Conservation (phyloP, 2,113 vertebrate genomes). For the Grammomys surdaster region DNA sequence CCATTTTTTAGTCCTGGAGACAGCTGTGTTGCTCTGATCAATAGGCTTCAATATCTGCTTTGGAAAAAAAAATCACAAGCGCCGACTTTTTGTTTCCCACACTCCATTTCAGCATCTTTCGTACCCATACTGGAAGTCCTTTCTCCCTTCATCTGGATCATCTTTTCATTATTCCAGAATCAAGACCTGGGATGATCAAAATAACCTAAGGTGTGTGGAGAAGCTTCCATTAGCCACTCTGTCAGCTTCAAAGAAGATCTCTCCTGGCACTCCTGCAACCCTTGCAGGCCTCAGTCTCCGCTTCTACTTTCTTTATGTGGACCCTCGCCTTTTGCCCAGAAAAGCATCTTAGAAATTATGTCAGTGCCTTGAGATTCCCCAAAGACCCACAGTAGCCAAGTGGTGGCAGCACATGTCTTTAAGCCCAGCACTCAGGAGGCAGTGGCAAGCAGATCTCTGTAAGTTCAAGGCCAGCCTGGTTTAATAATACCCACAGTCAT, state of each 20-base stretch:
- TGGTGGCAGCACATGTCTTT: fast-evolving
- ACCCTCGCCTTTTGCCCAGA: background rate
- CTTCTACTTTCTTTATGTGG: background rate
- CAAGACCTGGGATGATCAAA: background rate
- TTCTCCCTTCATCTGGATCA: background rate
- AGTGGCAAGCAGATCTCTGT: background rate
- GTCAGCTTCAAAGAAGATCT: background rate
- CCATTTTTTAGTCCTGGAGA: background rate
- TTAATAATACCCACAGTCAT: background rate
- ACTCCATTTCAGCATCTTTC: background rate
- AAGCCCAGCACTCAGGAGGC: background rate
- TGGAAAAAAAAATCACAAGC: background rate
- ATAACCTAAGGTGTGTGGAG: background rate
- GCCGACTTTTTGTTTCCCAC: background rate
- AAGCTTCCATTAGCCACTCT: background rate
- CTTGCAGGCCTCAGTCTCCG: background rate
- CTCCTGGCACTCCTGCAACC: conserved; percentile 32
- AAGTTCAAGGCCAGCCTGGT: background rate
- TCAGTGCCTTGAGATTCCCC: background rate
- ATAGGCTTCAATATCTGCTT: background rate
- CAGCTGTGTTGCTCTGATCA: background rate
- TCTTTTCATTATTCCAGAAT: background rate
- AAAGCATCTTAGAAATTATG: background rate
- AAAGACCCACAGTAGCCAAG: background rate
- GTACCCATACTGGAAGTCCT: background rate